Evolutionary conservation across 2,113 vertebrate genomes (phyloP), one percentile per base, ranked within the genome.

Genomic region (Prunella himalayana): DNA sequence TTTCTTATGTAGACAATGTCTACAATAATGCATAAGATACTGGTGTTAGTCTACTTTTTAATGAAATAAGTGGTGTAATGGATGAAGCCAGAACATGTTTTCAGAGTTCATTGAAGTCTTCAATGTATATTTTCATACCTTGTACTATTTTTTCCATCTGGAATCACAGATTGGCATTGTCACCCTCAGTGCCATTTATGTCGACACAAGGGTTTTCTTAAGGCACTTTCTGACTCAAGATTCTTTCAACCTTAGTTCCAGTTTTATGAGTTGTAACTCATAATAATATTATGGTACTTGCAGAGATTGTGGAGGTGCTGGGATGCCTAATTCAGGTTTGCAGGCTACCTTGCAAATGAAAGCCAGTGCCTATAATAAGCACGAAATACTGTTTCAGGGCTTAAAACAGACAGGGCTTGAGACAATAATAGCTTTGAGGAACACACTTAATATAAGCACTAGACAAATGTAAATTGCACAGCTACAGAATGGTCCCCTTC

Each of bases 371-470:
- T 91, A 57, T 68, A 92, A 64, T 84, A 88, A 88, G 69, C 50
- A 64, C 63, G 11, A 94, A 91, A 71, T 91, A 66, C 72, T 79
- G 35, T 96, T 88, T 88, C 88, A 81, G 68, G 41, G 78, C 56
- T 91, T 91, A 91, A 91, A 92, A 75, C 63, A 89, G 82, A 63
- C 70, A 79, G 60, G 84, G 44, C 77, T 88, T 64, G 39, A 76
- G 76, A 81, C 65, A 84, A 65, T 53, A 53, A 77, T 27, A 73
- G 65, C 75, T 92, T 94, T 94, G 95, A 94, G 89, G 57, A 95
- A 63, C 22, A 10, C 59, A 42, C 59, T 93, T 88, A 86, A 75
- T 91, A 89, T 73, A 95, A 94, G 82, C 71, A 56, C 47, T 60
- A 72, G 65, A 45, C 89, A 92, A 89, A 61, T 24, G n/a, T 41